Evolutionary conservation across 2,113 vertebrate species (phyloP), one percentile per base, ranked within the genome.

Genomic region (Ornithorhynchus anatinus): DNA sequence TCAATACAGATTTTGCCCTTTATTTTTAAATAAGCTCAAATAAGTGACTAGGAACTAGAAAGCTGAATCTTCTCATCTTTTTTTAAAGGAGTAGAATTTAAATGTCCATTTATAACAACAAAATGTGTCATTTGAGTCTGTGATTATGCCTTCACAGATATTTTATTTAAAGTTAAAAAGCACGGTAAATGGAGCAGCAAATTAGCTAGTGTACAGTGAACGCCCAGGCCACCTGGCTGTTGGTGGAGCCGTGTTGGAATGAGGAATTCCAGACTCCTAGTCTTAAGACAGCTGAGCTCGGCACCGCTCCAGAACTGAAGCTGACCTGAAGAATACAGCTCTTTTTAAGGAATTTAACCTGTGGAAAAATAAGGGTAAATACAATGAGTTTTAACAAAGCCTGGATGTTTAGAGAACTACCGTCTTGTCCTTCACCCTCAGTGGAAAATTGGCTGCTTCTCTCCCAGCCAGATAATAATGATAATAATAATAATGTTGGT

Each of bases 1-100:
- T 77, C 62, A 61, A 33, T 63, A 62, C 29, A 72, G 75, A 69
- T n/a, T 63, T 51, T 57, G 47, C 5, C 63, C 45, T 67, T 74
- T 47, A 68, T 68, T 54, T 37, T 23, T 67, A 81, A 81, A 69
- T 5, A 43, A 51, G 3, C 23, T 44, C 58, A 56, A 22, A 56
- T 29, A 44, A 48, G 11, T 52, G 29, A 20, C 52, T 66, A 59
- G 68, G 7, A 72, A 56, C 36, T 11, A 57, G 11, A 32, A 50
- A 72, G 59, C 12, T 33, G 51, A 70, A 35, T n/a, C 29, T 60
- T 63, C 37, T 45, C 23, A 2, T 56, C 19, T 67, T 58, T 47
- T 62, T 43, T 35, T 20, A 57, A 27, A 36, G 39, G 53, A 20
- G 11, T 40, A 65, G 56, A 70, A 23, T 17, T 42, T 63, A 7